Percentiles rank a stretch among this genome's conserved stretches.
Evolutionary conservation across 2,113 vertebrate species (phyloP).

Genomic region (Ciconia stormi): DNA sequence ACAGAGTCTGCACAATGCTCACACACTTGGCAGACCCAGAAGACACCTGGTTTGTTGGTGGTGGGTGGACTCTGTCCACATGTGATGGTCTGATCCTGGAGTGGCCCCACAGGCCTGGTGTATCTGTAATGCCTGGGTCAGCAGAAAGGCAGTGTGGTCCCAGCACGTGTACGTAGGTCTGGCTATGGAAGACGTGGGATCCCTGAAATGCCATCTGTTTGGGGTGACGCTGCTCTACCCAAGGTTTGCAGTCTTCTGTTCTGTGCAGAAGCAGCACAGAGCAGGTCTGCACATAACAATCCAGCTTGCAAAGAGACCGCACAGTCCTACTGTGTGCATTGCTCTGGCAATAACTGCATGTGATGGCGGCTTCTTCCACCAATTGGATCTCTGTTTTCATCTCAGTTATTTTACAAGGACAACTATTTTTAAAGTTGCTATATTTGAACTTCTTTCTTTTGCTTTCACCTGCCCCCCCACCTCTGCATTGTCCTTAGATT

Average conservation of each 20-base stretch:
- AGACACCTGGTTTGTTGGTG: neutral
- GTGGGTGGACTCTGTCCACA: neutral
- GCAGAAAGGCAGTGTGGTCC: neutral
- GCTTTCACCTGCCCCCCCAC: conserved; percentile 7
- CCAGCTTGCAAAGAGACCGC: neutral
- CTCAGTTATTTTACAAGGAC: conserved; percentile 41
- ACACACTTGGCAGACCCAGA: neutral
- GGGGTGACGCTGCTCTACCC: fast-evolving
- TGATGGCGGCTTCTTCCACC: conserved; percentile 28
- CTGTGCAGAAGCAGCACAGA: neutral
- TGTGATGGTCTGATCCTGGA: neutral
- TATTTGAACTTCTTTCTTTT: conserved; percentile 45
- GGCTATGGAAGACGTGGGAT: neutral
- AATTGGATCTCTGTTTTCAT: conserved; percentile 19
- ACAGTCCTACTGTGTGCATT: neutral
- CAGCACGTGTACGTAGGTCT: neutral
- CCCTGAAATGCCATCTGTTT: neutral
- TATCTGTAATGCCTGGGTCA: neutral
- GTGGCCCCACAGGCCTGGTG: neutral
- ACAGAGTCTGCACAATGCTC: neutral
- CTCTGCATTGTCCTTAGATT: conserved; percentile 6
- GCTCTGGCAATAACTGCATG: conserved; percentile 49
- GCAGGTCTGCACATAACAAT: neutral
- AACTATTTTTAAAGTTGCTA: conserved; percentile 59
- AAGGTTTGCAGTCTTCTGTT: neutral